Conservation (phyloP, 1,140 invertebrate species). For the Melitaea cinxia region DNA sequence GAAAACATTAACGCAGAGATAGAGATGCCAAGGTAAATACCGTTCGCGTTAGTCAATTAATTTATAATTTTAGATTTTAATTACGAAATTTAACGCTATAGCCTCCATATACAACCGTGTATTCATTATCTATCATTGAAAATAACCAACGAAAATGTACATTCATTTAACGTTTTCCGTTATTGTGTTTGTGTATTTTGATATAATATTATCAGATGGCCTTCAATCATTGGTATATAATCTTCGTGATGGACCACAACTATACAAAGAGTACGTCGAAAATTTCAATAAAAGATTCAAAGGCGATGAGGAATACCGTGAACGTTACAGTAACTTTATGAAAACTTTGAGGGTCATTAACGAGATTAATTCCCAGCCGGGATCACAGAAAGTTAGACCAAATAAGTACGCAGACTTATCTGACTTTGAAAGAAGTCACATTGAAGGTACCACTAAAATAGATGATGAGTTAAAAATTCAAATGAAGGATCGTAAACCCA, state of each 20-base stretch:
- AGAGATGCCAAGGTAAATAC: no score
- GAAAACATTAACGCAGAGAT: no score
- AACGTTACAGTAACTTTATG: constrained; percentile 42
- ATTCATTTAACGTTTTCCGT: background rate
- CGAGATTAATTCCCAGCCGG: constrained; percentile 36
- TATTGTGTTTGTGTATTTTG: background rate
- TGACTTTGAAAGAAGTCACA: constrained; percentile 28
- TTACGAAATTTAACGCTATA: no score
- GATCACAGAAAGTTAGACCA: constrained; percentile 38
- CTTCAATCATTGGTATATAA: background rate
- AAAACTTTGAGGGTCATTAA: constrained; percentile 41
- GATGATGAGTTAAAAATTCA: constrained; percentile 40
- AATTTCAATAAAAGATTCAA: constrained; percentile 33
- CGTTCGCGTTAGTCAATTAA: no score
- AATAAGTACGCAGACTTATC: constrained; percentile 45
- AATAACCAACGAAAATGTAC: background rate
- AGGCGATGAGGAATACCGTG: constrained; percentile 32
- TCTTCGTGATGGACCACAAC: constrained; percentile 29
- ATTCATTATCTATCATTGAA: background rate
- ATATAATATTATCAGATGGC: background rate
- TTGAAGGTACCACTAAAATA: constrained; percentile 29
- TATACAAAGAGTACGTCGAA: constrained; percentile 33
- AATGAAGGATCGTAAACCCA: constrained; percentile 8
- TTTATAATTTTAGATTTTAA: background rate
- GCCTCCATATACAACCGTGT: background rate